Percentiles rank a stretch among this genome's conserved stretches.
Conservation (phyloP, 2,113 vertebrate species). For the Psilopsiagon aymara region DNA sequence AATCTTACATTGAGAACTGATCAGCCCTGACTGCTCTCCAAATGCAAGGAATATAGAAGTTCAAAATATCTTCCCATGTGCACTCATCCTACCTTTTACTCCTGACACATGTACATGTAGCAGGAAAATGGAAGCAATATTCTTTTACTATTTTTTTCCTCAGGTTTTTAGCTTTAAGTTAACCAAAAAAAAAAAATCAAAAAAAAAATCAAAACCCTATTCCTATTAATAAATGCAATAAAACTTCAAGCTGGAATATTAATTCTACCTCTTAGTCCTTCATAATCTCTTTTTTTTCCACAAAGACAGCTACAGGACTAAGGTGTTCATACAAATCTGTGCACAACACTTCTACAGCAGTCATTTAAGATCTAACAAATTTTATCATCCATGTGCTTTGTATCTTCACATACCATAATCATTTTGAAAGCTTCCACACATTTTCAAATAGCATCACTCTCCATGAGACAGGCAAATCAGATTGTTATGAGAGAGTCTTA, state of each 20-base stretch:
- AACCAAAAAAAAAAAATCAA: not conserved
- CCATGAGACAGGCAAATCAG: slow-evolving; percentile 42
- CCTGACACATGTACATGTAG: rapidly evolving
- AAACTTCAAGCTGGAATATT: not conserved
- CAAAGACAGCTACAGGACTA: not conserved
- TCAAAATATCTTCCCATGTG: rapidly evolving
- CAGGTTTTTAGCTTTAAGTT: not conserved
- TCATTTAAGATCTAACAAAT: not conserved
- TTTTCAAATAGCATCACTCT: slow-evolving; percentile 52
- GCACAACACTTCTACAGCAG: not conserved
- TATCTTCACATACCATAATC: slow-evolving; percentile 41
- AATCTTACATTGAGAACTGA: not conserved
- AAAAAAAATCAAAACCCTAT: not conserved
- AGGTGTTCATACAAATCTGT: not conserved
- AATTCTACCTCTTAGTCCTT: not conserved
- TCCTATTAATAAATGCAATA: not conserved
- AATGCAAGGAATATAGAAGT: not conserved
- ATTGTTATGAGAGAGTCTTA: slow-evolving; percentile 11
- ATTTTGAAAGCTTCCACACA: slow-evolving; percentile 57
- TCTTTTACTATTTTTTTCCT: not conserved
- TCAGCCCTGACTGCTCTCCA: not conserved
- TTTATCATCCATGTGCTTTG: not conserved
- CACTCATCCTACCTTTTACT: not conserved
- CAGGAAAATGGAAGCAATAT: not conserved
- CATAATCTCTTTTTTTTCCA: not conserved